Conservation (phyloP, 1,140 invertebrate genomes). For the Apocrypta bakeri region DNA sequence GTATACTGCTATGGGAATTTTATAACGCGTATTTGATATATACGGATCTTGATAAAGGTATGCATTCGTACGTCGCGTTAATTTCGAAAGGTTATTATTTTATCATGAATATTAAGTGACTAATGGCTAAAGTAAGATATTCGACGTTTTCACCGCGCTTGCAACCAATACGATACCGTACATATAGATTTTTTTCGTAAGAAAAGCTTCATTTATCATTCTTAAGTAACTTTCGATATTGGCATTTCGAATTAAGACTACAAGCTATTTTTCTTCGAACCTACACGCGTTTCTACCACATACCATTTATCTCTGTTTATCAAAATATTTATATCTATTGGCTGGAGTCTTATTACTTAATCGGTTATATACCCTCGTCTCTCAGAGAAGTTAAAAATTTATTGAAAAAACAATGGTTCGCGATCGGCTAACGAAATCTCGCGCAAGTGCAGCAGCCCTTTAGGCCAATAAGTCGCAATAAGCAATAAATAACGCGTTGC, state of each 20-base stretch:
- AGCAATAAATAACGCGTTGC: conserved; percentile 32
- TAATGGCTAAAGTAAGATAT: not conserved
- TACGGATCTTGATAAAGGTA: conserved; percentile 2
- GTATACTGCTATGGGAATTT: not conserved
- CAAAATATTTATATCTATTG: not conserved
- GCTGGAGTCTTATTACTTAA: no score
- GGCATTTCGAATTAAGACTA: no score
- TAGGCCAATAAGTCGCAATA: not conserved
- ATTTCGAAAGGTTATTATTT: not conserved
- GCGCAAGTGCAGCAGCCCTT: not conserved
- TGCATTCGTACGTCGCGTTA: not conserved
- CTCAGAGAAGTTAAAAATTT: no score
- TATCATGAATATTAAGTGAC: not conserved
- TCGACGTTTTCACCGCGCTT: not conserved
- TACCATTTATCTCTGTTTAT: not conserved
- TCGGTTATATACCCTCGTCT: no score
- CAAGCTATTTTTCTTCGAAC: no score
- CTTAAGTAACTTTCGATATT: no score
- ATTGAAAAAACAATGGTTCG: conserved; percentile 6
- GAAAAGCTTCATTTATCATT: not conserved
- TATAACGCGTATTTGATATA: not conserved
- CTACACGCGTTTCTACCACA: no score
- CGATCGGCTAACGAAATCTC: not conserved
- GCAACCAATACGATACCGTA: no score
- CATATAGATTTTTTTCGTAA: no score